These are phyloP conservation scores for Coccyzus lansbergi DNA, from an alignment of 2,797 vertebrate species.

Conservation along the genomic window DNA sequence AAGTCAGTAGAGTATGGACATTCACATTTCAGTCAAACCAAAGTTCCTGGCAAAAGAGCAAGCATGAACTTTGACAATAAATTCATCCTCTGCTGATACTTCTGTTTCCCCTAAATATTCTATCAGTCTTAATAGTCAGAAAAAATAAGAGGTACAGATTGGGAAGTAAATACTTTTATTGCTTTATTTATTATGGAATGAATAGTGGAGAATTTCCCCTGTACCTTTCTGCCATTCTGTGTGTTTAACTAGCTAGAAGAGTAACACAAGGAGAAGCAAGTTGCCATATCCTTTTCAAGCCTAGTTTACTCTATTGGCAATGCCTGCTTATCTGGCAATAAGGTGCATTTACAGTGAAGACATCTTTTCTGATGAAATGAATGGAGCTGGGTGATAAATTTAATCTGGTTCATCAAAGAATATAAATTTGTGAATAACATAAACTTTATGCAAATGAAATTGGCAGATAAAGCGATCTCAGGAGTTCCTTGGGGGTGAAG, in stretches of 20 bases:
- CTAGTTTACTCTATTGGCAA: not conserved
- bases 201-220: not conserved
- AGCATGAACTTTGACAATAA: not conserved
- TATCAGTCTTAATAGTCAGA: not conserved
- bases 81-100: not conserved
- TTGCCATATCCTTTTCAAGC: not conserved
- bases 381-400: not conserved
- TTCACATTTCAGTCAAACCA: not conserved
- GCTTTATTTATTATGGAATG: not conserved
- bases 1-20: too few species aligned
- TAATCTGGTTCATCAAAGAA: not conserved
- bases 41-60: not conserved
- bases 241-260: not conserved
- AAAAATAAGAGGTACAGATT: not conserved
- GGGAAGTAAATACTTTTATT: not conserved
- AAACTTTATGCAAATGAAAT: not conserved
- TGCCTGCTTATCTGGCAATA: not conserved
- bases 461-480: not conserved
- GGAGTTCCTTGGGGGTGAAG: not conserved
- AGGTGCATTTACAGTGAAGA: not conserved
- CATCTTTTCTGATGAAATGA: too few species aligned
- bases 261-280: not conserved
- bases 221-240: not conserved
- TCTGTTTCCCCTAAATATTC: not conserved
- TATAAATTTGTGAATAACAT: not conserved